Conservation (phyloP, 2,888 invertebrate genomes). For the Eupithecia abbreviata region DNA sequence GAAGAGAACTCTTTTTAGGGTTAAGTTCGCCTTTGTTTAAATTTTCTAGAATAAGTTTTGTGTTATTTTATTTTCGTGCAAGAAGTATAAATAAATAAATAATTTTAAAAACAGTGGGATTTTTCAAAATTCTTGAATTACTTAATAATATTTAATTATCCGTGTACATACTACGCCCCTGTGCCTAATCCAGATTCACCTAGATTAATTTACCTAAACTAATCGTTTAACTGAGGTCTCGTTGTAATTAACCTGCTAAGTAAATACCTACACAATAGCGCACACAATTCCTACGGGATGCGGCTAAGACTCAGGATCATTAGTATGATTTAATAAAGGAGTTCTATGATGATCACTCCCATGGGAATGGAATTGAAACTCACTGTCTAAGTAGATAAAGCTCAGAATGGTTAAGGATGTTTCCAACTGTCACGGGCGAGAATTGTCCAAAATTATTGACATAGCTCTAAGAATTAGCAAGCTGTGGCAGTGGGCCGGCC, state of each 20-base stretch:
- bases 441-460: no score
- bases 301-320: neutral
- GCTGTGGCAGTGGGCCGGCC: no score
- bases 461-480: no score
- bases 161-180: neutral
- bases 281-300: neutral
- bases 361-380: conserved; percentile 6
- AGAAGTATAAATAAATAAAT: no score
- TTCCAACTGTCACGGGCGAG: neutral
- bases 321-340: neutral
- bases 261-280: neutral
- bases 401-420: neutral
- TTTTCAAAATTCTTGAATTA: no score
- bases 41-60: no score
- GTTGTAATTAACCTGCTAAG: neutral
- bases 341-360: neutral
- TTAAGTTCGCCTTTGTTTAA: no score
- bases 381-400: neutral
- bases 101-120: no score
- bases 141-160: neutral
- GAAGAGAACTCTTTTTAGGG: no score
- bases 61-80: no score
- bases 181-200: neutral
- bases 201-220: neutral
- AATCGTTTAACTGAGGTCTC: neutral